Conservation (phyloP, 2,888 invertebrate genomes). For the Drosophila parthenogenetica region DNA sequence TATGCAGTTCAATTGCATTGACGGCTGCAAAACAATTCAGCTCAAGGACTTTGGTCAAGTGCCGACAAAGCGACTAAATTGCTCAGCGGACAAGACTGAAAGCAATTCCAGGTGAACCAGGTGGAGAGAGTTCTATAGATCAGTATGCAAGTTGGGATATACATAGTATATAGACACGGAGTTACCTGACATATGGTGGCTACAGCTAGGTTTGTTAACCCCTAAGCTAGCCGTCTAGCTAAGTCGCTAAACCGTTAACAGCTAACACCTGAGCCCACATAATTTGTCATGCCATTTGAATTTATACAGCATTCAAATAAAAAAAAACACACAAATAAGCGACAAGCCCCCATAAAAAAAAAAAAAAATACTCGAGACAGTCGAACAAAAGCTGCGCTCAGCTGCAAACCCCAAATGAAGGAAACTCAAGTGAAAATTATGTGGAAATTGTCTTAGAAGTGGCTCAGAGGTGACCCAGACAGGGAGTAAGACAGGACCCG, state of each 20-base stretch:
- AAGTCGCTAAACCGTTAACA: slow-evolving; percentile 63
- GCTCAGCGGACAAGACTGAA: background rate
- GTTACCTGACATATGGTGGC: slow-evolving; percentile 60
- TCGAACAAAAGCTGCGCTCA: slow-evolving; percentile 52
- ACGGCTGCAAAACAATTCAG: slow-evolving; percentile 69
- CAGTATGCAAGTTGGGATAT: slow-evolving; percentile 9
- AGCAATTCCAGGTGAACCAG: background rate
- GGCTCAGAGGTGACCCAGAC: slow-evolving; percentile 33
- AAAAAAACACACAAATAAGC: slow-evolving; percentile 35
- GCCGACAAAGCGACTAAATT: slow-evolving; percentile 69
- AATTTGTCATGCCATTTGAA: slow-evolving; percentile 81
- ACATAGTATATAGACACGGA: background rate
- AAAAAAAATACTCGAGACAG: slow-evolving; percentile 13
- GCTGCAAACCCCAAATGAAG: slow-evolving; percentile 67
- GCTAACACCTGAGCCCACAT: slow-evolving; percentile 83
- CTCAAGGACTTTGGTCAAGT: slow-evolving; percentile 77
- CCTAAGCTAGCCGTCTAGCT: slow-evolving; percentile 32
- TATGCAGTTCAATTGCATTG: slow-evolving; percentile 80
- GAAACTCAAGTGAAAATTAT: slow-evolving; percentile 47
- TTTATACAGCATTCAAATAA: slow-evolving; percentile 67
- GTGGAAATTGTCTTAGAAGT: slow-evolving; percentile 69
- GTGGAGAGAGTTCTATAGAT: slow-evolving; percentile 3
- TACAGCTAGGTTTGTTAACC: slow-evolving; percentile 70
- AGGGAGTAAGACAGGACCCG: slow-evolving; percentile 30
- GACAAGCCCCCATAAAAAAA: slow-evolving; percentile 69